Base-by-base conservation (phyloP, 2,113 vertebrate genomes). In the Scalopus aquaticus region DNA sequence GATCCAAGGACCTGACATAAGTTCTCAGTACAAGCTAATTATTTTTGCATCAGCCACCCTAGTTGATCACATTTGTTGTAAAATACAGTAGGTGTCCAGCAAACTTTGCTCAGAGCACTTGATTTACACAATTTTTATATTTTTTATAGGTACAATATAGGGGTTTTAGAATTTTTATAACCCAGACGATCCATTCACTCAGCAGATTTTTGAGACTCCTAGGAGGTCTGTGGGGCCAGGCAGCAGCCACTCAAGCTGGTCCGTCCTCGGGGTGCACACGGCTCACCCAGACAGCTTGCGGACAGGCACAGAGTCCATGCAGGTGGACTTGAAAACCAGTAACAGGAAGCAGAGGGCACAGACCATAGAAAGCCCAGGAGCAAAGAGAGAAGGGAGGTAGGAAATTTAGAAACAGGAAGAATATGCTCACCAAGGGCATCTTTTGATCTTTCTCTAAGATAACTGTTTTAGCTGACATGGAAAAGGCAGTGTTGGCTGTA, bases 1-100 rank as follows among this genome's bases (percentile, higher is more conserved):
- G 37, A 44, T 28, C 30, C 9, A 35, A 0, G 6, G 0, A 9
- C 64, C 15, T 39, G 0, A 22, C 11, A 20, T 15, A 80, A 32
- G 6, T 64, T 46, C 54, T 70, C 49, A 46, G 56, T 42, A 44
- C 20, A 62, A 69, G 32, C 8, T 4, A 79, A 73, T 2, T 76
- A 35, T 44, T 28, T 76, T 46, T 91, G 24, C 37, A 16, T 15
- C 44, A 44, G n/a, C 5, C 54, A 44, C 9, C n/a, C n/a, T n/a
- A 2, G 80, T 9, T 37, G 17, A 51, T 13, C 1, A 0, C 39
- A 39, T 62, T 73, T 54, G 13, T 30, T 54, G 37, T 70, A 19
- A 42, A 11, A 11, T 49, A n/a, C n/a, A 42, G 42, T 35, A 35
- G 20, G 17, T n/a, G 17, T 46, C 73, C 15, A 39, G 32, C 4